phyloP scores from a whole-genome alignment of 2,888 invertebrate genomes.

The Noctua fimbriata region DNA sequence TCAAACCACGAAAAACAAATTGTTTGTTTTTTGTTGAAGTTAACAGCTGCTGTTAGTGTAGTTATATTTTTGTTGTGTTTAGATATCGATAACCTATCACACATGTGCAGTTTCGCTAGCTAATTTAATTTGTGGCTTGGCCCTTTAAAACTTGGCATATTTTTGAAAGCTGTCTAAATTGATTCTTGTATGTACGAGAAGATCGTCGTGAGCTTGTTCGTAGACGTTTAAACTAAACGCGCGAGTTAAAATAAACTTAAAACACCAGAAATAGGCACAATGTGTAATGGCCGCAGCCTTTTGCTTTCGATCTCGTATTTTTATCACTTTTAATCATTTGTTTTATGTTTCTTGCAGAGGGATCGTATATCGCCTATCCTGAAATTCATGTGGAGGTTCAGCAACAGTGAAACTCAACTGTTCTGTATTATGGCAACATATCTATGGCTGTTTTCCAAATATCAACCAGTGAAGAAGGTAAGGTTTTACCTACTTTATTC shows the following conservation, averaged over 20 bases:
- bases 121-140: background rate
- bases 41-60: background rate
- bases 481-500: constrained; percentile 48
- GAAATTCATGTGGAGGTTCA: constrained; percentile 92
- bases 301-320: background rate
- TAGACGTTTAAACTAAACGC: background rate
- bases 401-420: constrained; percentile 91
- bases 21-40: background rate
- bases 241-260: background rate
- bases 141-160: background rate
- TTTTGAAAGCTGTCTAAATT: background rate
- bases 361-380: constrained; percentile 91
- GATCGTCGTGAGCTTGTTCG: background rate
- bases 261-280: background rate
- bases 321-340: background rate
- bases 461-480: constrained; percentile 84
- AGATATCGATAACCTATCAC: background rate
- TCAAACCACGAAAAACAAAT: background rate
- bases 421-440: constrained; percentile 92
- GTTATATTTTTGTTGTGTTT: background rate
- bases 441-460: constrained; percentile 92
- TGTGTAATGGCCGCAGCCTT: background rate
- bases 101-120: background rate
- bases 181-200: background rate
- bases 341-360: constrained; percentile 81